Evolutionary conservation across 2,797 vertebrate genomes (phyloP).

Genomic region (Periparus ater): DNA sequence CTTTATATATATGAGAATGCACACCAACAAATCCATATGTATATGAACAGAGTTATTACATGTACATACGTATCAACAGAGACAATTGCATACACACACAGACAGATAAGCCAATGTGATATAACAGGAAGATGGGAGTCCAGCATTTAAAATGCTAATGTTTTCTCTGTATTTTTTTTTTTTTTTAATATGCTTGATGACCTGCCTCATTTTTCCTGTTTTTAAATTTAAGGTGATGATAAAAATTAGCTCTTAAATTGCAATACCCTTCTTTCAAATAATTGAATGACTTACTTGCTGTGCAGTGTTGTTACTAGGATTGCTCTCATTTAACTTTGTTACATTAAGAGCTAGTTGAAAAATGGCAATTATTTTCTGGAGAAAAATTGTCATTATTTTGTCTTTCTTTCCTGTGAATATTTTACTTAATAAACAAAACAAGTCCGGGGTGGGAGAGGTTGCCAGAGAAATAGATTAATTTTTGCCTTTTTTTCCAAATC

Average conservation of each 20-base stretch:
- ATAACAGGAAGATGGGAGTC: slow-evolving; percentile 4
- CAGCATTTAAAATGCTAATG: neutral
- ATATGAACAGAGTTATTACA: slow-evolving; percentile 14
- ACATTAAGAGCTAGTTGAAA: slow-evolving; percentile 21
- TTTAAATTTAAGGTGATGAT: slow-evolving; percentile 8
- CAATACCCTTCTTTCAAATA: slow-evolving; percentile 8
- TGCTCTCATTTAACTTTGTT: slow-evolving; percentile 30
- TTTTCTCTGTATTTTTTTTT: neutral
- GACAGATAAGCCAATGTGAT: neutral
- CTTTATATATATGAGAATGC: slow-evolving; percentile 5
- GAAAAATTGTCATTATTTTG: slow-evolving; percentile 44
- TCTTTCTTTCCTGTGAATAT: slow-evolving; percentile 19
- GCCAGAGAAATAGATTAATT: slow-evolving; percentile 24
- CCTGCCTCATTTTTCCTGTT: slow-evolving; percentile 1
- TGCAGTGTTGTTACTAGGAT: neutral
- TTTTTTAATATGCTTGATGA: neutral
- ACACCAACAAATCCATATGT: slow-evolving; percentile 26
- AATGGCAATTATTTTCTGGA: slow-evolving; percentile 33
- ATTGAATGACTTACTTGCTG: neutral
- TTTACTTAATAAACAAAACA: slow-evolving; percentile 38
- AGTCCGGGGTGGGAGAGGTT: neutral
- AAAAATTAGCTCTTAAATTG: slow-evolving; percentile 40
- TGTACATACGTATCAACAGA: slow-evolving; percentile 18
- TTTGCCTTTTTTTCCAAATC: slow-evolving; percentile 17
- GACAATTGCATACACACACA: neutral